Evolutionary conservation across 2,113 vertebrate species (phyloP), one percentile per base, ranked within the genome.

Genomic region (Gadus chalcogrammus): DNA sequence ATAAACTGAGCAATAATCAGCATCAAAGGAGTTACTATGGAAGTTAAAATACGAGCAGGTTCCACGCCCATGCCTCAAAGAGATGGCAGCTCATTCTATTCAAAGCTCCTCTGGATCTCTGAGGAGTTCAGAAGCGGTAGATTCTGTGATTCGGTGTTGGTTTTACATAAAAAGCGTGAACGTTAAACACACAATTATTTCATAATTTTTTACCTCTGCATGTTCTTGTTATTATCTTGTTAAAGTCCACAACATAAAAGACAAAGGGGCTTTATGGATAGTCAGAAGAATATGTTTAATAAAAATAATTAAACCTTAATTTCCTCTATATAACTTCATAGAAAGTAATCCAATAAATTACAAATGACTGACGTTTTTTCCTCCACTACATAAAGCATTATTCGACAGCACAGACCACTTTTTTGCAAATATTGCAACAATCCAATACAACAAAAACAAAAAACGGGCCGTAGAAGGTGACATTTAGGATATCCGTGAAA

Each of bases 251-350:
- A 22, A 61, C 60, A 22, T 61, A 6, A n/a, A 79, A 79, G 65
- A 69, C 86, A 78, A 75, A 83, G 92, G 84, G 76, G 92, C 92
- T 88, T 93, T 90, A 90, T 93, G 89, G 93, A 95, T 97, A 98
- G 95, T 98, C 96, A 98, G 97, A 98, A 98, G 97, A 98, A 98
- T 97, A 98, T 97, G 96, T 99, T 99, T 99, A 99, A 99, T 99
- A 98, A 99, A 99, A 99, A 99, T 99, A 99, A 98, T 98, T 99
- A 98, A 99, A 98, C 96, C 97, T 99, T 96, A 95, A 95, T 98
- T 97, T 99, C 94, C 95, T 98, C 96, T 98, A 98, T 98, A 98
- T 95, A 98, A 98, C 96, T 98, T 97, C 95, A 99, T 99, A 98
- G 96, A 98, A 98, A 99, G 96, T 95, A 99, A 98, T 96, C 97